Evolutionary conservation across 2,888 invertebrate species (phyloP), one percentile per base, ranked within the genome.

Genomic region (Megaustenia siamemsis): DNA sequence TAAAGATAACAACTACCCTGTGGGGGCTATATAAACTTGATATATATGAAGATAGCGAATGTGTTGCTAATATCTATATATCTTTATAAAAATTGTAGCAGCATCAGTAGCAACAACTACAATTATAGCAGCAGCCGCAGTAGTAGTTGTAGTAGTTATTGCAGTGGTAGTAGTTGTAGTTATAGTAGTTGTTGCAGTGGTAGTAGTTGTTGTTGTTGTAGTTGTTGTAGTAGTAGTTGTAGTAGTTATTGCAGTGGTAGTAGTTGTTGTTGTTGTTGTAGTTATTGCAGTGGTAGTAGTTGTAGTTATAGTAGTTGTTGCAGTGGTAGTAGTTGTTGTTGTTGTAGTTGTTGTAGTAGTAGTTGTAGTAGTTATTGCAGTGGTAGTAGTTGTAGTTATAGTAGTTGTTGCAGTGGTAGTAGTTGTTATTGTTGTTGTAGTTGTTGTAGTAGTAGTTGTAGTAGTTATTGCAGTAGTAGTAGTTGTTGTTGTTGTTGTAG

Each of bases 161-260:
- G n/a, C n/a, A n/a, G n/a, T n/a, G n/a, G n/a, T n/a, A n/a, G n/a
- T n/a, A n/a, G n/a, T n/a, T n/a, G n/a, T n/a, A n/a, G n/a, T n/a
- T n/a, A n/a, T n/a, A n/a, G n/a, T n/a, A n/a, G n/a, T n/a, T n/a
- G n/a, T n/a, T n/a, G n/a, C n/a, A n/a, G n/a, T n/a, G n/a, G n/a
- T n/a, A n/a, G n/a, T n/a, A n/a, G n/a, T n/a, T n/a, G n/a, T n/a
- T 76, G 45, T 40, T 76, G 45, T 43, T 15, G 24, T 77, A 63
- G 21, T 38, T 63, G 63, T 78, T 63, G 78, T 60, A 63, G 78
- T 63, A 63, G 78, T 78, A 78, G 63, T 78, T 38, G 60, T 63
- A 78, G 63, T 78, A 78, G 78, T 78, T 63, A 40, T 38, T 38
- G 78, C 38, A 78, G 63, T 38, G 63, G 78, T 63, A 63, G 78